Evolutionary conservation across 2,888 invertebrate genomes (phyloP).

Genomic region (Phoenoteleia sp.): DNA sequence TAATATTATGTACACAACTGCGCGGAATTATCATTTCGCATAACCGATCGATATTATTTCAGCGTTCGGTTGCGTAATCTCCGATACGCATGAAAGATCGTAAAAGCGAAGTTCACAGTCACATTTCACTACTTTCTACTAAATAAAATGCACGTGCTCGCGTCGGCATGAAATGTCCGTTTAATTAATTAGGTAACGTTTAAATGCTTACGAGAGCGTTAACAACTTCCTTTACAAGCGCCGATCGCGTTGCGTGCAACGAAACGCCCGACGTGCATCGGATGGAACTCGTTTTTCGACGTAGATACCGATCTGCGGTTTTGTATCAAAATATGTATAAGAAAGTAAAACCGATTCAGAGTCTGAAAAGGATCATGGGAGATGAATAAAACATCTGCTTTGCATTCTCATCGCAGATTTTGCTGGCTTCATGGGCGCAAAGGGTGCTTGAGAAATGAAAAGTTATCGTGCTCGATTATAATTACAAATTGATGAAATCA

Average conservation of each 20-base stretch:
- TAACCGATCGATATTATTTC: constrained; percentile 32
- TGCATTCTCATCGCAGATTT: too few species aligned
- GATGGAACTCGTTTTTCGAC: too few species aligned
- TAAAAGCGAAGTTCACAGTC: constrained; percentile 77
- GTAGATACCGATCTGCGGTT: too few species aligned
- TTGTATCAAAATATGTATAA: too few species aligned
- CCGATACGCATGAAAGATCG: constrained; percentile 57
- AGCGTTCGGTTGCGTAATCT: constrained; percentile 36
- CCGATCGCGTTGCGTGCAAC: constrained; percentile 51
- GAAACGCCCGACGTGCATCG: too few species aligned
- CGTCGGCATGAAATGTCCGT: constrained; percentile 60
- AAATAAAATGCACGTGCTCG: constrained; percentile 46
- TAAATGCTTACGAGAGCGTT: constrained; percentile 70
- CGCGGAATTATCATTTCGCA: too few species aligned
- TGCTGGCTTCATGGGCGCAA: too few species aligned
- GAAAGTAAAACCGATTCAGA: too few species aligned
- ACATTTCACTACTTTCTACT: constrained; percentile 73
- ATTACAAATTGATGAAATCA: constrained; percentile 52
- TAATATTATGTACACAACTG: too few species aligned
- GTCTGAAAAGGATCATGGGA: too few species aligned
- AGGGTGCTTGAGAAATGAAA: too few species aligned
- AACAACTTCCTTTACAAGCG: constrained; percentile 68
- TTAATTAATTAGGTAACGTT: constrained; percentile 72
- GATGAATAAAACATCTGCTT: too few species aligned
- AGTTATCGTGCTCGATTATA: constrained; percentile 16